phyloP scores from a whole-genome alignment of 1,140 invertebrate species.

The Globodera ellingtonae region DNA sequence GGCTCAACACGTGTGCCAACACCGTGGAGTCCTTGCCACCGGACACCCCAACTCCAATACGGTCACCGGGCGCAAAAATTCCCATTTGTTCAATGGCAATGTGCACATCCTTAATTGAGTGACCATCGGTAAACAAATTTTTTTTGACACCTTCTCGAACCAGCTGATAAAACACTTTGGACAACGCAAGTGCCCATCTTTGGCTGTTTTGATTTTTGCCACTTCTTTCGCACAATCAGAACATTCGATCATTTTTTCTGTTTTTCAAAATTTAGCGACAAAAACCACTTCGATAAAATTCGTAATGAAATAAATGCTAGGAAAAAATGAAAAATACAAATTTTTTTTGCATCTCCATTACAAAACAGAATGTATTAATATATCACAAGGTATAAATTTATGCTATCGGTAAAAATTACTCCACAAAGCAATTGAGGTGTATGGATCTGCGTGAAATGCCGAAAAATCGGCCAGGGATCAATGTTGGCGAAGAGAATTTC shows the following conservation, averaged over 20 bases:
- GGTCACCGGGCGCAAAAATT: constrained; percentile 82
- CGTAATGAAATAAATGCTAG: too few species aligned
- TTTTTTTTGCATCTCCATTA: too few species aligned
- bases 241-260: constrained; percentile 33
- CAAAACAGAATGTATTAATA: background rate
- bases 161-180: constrained; percentile 74
- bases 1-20: constrained; percentile 81
- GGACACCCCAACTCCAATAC: constrained; percentile 91
- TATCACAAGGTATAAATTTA: background rate
- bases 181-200: constrained; percentile 69
- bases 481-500: constrained; percentile 12
- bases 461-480: constrained; percentile 28
- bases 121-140: constrained; percentile 82
- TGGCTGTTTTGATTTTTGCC: constrained; percentile 52
- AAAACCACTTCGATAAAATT: too few species aligned
- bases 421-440: background rate
- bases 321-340: too few species aligned
- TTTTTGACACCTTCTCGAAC: constrained; percentile 70
- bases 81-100: constrained; percentile 83
- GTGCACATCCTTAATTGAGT: constrained; percentile 85
- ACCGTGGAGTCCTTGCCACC: constrained; percentile 99
- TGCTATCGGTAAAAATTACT: background rate
- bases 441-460: constrained; percentile 24
- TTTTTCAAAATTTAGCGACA: background rate
- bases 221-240: constrained; percentile 21